Base-by-base conservation (phyloP, 2,888 invertebrate genomes). In the Drosophila fungiperda region DNA sequence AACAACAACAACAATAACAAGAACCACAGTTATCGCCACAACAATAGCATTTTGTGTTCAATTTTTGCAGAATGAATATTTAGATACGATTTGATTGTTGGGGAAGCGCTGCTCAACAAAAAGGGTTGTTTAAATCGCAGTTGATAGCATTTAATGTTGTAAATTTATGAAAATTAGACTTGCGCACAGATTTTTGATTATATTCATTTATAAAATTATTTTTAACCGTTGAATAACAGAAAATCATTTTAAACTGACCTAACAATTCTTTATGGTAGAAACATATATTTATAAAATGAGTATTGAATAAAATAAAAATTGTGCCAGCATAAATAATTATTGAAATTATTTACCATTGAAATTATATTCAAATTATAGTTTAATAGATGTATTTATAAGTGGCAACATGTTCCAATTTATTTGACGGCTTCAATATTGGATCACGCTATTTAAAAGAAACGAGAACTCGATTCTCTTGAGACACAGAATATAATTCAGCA, bases 21-120 rank as follows among this genome's bases (percentile, higher is more conserved):
- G 5, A 29, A 4, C 29, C 53, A 33, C 62, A 33, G 42, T 50
- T 68, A 75, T 50, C 66, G 71, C 66, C 65, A 65, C 71, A 75
- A 58, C 61, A 60, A 69, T 74, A 35, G 68, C 60, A 38, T 67
- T 63, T 69, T 76, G 80, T 65, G 75, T 83, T 75, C 60, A 73
- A 62, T 66, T 80, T 76, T 65, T 66, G 57, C 9, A 9, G 48
- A 73, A 68, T 69, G 75, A 66, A 66, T 70, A 64, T 55, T 26
- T 35, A 53, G 49, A 53, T 48, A 20, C 52, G 8, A 54, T 60
- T 42, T 15, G 36, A 40, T 29, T 35, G 17, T 33, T n/a, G 32
- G 36, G 4, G 29, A 32, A 40, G 32, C 15, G 29, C 29, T 29
- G 29, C 6, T 6, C 29, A 11, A 7, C 1, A 36, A 29, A 17